Percentiles rank a stretch among this genome's conserved stretches.
Evolutionary conservation across 1,140 invertebrate genomes (phyloP).

Genomic region (Holotrichia oblita): DNA sequence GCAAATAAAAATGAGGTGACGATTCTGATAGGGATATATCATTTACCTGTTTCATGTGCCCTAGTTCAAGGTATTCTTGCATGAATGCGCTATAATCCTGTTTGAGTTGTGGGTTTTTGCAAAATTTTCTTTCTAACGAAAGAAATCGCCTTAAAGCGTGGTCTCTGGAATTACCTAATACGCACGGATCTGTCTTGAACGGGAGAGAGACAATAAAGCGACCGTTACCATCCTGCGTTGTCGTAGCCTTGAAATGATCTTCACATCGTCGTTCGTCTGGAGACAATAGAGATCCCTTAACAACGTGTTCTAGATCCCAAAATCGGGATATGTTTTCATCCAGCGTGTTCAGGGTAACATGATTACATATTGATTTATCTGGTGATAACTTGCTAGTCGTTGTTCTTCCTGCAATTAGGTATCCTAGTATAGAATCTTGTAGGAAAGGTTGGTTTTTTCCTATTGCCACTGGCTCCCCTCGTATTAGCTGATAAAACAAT

Average conservation of each 20-base stretch:
- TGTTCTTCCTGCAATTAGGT: not conserved
- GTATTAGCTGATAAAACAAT: slow-evolving; percentile 35
- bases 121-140: not conserved
- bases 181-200: not conserved
- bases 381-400: too few species aligned
- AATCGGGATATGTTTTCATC: too few species aligned
- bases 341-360: too few species aligned
- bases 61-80: slow-evolving; percentile 44
- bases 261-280: too few species aligned
- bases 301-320: too few species aligned
- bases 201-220: not conserved
- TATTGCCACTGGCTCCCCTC: slow-evolving; percentile 43
- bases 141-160: not conserved
- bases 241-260: not conserved
- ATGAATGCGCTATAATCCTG: slow-evolving; percentile 41
- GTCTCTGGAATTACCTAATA: not conserved
- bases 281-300: too few species aligned
- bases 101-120: not conserved
- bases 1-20: slow-evolving; percentile 51
- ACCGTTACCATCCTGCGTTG: not conserved
- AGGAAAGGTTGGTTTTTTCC: slow-evolving; percentile 39
- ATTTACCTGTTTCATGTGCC: slow-evolving; percentile 43
- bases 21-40: slow-evolving; percentile 28
- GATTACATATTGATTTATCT: too few species aligned
- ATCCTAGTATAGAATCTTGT: not conserved